These are phyloP conservation scores for Allolobophora icterica DNA, from an alignment of 2,888 invertebrate genomes.

Conservation along the genomic window DNA sequence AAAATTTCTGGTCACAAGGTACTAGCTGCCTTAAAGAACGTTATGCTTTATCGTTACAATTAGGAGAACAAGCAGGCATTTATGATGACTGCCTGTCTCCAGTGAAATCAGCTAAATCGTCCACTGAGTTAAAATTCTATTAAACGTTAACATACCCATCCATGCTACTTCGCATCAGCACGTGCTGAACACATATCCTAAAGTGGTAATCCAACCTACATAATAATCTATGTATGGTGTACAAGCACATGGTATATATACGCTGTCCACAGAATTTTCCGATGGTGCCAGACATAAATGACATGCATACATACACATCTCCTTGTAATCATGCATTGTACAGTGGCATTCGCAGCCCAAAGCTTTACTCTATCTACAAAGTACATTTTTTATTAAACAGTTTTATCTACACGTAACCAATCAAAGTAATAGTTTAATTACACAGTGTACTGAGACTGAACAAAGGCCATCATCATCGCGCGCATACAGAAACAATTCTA, in stretches of 20 bases:
- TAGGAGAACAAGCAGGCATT: background rate
- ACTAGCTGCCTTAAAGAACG: background rate
- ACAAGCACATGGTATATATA: too few species aligned
- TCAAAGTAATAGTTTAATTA: slow-evolving; percentile 17
- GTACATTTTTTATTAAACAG: background rate
- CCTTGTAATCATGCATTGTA: background rate
- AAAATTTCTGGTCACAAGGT: too few species aligned
- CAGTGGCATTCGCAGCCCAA: background rate
- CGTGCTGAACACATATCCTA: background rate
- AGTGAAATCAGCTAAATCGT: background rate
- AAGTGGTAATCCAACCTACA: background rate
- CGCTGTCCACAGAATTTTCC: background rate
- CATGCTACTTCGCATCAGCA: background rate
- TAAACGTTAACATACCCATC: background rate
- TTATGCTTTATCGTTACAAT: background rate
- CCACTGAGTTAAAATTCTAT: background rate
- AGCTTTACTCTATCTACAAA: background rate
- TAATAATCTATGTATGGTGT: background rate
- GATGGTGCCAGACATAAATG: background rate
- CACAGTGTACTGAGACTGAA: background rate
- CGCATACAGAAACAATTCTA: background rate
- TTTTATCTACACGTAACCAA: background rate
- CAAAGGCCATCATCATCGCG: background rate
- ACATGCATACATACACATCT: background rate
- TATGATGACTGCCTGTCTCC: background rate